phyloP scores from a whole-genome alignment of 2,113 vertebrate species.

The Osmerus mordax region DNA sequence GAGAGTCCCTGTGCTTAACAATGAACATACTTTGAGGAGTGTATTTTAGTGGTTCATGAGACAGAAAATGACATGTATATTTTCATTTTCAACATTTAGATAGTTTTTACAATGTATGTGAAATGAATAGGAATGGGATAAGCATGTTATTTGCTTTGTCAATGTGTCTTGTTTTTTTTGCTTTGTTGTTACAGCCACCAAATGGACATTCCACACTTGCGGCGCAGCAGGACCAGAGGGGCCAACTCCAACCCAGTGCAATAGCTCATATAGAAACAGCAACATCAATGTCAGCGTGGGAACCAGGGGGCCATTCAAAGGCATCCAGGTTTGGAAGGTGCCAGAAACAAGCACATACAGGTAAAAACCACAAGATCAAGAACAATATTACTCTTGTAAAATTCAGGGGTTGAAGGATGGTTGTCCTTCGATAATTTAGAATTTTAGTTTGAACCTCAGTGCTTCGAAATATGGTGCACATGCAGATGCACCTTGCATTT shows the following conservation, averaged over 20 bases:
- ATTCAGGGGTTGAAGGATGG: too few species aligned
- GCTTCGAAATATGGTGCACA: background rate
- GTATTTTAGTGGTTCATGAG: slow-evolving; percentile 15
- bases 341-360: slow-evolving; percentile 91
- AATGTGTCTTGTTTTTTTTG: background rate
- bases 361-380: slow-evolving; percentile 58
- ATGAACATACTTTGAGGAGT: slow-evolving; percentile 16
- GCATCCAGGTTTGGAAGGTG: slow-evolving; percentile 91
- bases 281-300: slow-evolving; percentile 88
- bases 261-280: slow-evolving; percentile 85
- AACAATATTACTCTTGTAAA: background rate
- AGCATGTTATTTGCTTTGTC: background rate
- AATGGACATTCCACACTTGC: slow-evolving; percentile 91
- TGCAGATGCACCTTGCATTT: too few species aligned
- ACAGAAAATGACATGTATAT: slow-evolving; percentile 8
- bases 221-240: slow-evolving; percentile 89
- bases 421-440: too few species aligned
- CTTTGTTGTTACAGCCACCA: slow-evolving; percentile 52
- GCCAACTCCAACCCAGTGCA: slow-evolving; percentile 90
- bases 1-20: background rate
- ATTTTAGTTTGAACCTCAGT: too few species aligned
- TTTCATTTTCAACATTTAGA: background rate
- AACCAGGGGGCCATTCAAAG: slow-evolving; percentile 81
- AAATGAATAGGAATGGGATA: slow-evolving; percentile 31
- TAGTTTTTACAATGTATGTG: slow-evolving; percentile 24